Evolutionary conservation across 2,888 invertebrate species (phyloP), one percentile per base, ranked within the genome.

Genomic region (Oscheius myriophilus): DNA sequence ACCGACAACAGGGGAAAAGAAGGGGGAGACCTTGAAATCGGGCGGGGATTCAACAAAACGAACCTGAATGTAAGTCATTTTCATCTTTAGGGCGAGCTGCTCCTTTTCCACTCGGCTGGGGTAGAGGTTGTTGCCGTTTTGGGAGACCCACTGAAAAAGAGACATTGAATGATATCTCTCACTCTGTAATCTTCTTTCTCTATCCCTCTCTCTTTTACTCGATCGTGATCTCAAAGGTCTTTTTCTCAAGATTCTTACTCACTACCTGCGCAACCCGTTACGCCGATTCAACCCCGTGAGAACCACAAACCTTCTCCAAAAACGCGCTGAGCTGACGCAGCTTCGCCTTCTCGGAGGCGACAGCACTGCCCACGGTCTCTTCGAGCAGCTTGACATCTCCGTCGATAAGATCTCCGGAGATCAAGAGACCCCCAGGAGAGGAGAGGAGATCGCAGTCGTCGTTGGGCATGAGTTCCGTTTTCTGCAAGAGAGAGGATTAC

Each of bases 81-180:
- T 43, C 59, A 72, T 54, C 41, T 76, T 67, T 46, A 33, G 39
- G 21, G 75, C 78, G 23, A 78, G 58, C 41, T 59, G 59, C 41
- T 78, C 78, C 67, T 78, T 78, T 54, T 72, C 66, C 12, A 70
- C 68, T 45, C 75, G 51, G 14, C 57, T 71, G 51, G 78, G 78
- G 26, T 78, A 78, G 52, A 78, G 69, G 52, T 78, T 76, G 62
- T 68, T 64, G 45, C 53, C 67, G 62, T 69, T 62, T 33, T 58
- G 45, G 52, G 64, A 52, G 33, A 78, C 57, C 61, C 66, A 69
- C 64, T 64, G 55, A 65, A 65, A 63, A 21, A 9, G 3, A 9
- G 9, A 33, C 3, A 33, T 6, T 33, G 33, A 33, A 33, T 33
- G 4, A 3, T 33, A 33, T 33, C 33, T 33, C 33, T 3, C 9